Evolutionary conservation across 2,797 vertebrate species (phyloP), one percentile per base, ranked within the genome.

Genomic region (Mormyrops boulengeri): DNA sequence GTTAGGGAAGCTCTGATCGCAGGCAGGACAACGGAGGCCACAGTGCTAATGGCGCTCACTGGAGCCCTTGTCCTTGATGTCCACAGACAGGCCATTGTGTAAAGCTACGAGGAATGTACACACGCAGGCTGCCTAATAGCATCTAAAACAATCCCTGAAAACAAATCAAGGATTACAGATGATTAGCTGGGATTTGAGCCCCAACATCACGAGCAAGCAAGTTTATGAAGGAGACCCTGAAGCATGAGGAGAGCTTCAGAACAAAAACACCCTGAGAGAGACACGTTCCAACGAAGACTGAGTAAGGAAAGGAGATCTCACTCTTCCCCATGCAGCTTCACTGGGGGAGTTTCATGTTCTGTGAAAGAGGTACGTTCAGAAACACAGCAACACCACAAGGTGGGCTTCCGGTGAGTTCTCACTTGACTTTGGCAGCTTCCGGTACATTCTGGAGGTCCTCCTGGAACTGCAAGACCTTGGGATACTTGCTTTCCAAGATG

Each of bases 401-500:
- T 0, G 57, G 53, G 2, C 19, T 60, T 66, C 44, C 38, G 6
- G 57, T 9, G 14, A 85, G 11, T 89, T 95, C 98, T 94, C 95
- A 99, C 98, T 99, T 99, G 91, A 99, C 98, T 98, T 99, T 99
- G 85, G 99, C 98, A 9, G 99, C 98, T 89, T 97, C 97, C 0
- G 98, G 94, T 91, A 99, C 95, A 89, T 95, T 97, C 91, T 92
- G 95, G 90, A 99, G 95, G 92, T 99, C 98, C 90, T 98, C 98
- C 0, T 97, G 96, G 91, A 99, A 97, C 90, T 80, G 93, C 91
- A 98, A 95, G 87, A 99, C 98, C 95, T 98, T 98, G 89, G 98
- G 97, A 47, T 99, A 99, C 92, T 99, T 99, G 95, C 97, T 99
- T 92, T 99, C 98, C 91, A 99, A 95, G 0, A 99, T 97, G 91